These are phyloP conservation scores for Sebastes schlegelii DNA, from an alignment of 2,113 vertebrate species.

Conservation along the genomic window DNA sequence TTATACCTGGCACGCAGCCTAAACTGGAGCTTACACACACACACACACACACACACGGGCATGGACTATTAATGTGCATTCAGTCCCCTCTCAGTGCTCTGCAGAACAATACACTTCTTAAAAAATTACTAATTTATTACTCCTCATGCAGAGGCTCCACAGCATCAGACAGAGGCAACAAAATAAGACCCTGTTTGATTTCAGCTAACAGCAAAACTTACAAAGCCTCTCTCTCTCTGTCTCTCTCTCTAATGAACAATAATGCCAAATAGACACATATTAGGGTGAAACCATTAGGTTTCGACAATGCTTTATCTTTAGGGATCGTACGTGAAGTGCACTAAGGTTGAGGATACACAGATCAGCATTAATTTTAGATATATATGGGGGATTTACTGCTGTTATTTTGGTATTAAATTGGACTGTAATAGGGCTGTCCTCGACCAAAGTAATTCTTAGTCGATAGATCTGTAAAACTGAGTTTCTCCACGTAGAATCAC, in stretches of 20 bases:
- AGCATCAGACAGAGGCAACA: slow-evolving; percentile 6
- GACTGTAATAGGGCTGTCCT: no score
- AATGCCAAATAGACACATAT: neutral
- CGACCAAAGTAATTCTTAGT: no score
- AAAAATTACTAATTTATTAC: slow-evolving; percentile 54
- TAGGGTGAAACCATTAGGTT: neutral
- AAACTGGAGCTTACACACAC: slow-evolving; percentile 13
- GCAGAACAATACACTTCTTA: slow-evolving; percentile 55
- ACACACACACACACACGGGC: slow-evolving; percentile 2
- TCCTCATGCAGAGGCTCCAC: slow-evolving; percentile 35
- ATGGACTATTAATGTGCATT: slow-evolving; percentile 28
- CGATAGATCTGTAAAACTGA: no score
- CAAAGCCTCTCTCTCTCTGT: no score
- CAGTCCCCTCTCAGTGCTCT: slow-evolving; percentile 32
- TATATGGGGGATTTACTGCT: neutral
- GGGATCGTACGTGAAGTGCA: neutral
- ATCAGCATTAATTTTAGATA: neutral
- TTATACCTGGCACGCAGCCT: slow-evolving; percentile 1
- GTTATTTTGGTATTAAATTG: neutral
- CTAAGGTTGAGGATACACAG: neutral
- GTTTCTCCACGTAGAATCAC: no score
- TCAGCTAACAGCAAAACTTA: neutral
- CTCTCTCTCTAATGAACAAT: neutral
- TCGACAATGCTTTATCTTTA: neutral
- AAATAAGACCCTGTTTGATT: slow-evolving; percentile 10